phyloP scores from a whole-genome alignment of 2,113 vertebrate species.

The Seriola rivoliana region DNA sequence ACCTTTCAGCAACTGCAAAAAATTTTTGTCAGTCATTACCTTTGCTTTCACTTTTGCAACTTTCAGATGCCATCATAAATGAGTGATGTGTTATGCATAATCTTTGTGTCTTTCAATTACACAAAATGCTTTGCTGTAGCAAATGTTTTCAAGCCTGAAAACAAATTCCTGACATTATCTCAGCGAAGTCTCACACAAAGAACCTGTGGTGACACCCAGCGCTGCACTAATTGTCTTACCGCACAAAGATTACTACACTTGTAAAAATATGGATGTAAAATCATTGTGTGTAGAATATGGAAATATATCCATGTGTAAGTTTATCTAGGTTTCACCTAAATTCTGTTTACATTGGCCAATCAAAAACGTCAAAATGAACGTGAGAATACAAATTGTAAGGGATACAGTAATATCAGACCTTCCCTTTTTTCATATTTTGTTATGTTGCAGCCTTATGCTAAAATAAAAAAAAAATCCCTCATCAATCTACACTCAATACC shows the following conservation, averaged over 20 bases:
- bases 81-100: background rate
- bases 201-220: background rate
- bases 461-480: no score
- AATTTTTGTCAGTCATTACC: background rate
- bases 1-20: background rate
- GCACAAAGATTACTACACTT: background rate
- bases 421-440: no score
- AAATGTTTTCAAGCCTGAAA: background rate
- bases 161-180: background rate
- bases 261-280: conserved; percentile 11
- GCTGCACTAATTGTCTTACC: background rate
- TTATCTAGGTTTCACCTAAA: background rate
- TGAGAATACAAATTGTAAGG: background rate
- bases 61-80: background rate
- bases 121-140: background rate
- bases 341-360: background rate
- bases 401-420: no score
- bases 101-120: background rate
- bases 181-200: background rate
- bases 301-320: background rate
- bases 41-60: background rate
- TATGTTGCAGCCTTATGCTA: no score
- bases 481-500: no score
- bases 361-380: background rate
- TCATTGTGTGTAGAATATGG: background rate